Conservation (phyloP, 2,113 vertebrate species). For the Barnardius zonarius region DNA sequence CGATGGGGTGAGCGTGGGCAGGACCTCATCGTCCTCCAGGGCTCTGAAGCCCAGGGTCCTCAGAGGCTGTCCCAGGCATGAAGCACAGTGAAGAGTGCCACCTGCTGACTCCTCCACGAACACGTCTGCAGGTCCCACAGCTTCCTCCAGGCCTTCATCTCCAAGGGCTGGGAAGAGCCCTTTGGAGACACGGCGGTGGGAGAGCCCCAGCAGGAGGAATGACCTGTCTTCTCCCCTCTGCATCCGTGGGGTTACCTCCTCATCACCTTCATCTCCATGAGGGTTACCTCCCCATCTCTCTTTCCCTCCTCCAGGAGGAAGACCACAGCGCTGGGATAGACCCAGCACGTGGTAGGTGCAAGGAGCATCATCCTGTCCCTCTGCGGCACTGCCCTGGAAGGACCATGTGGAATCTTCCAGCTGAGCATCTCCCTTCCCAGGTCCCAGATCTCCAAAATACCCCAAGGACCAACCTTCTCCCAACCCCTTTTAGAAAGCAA, state of each 20-base stretch:
- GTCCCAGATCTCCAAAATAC: background rate
- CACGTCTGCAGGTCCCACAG: conserved; percentile 10
- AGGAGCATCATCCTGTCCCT: background rate
- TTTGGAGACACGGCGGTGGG: background rate
- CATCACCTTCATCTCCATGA: background rate
- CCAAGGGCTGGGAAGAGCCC: background rate
- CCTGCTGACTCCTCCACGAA: conserved; percentile 54
- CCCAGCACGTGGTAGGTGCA: rapidly evolving
- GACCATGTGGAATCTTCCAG: background rate
- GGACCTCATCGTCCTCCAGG: background rate
- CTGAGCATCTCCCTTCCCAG: background rate
- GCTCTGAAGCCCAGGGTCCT: background rate
- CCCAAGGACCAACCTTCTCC: background rate
- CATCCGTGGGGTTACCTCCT: background rate
- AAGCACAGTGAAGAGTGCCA: conserved; percentile 63
- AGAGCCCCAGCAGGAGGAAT: background rate
- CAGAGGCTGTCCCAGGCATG: background rate
- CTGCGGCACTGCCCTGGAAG: background rate
- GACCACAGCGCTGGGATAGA: background rate
- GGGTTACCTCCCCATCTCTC: background rate
- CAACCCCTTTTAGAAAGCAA: background rate
- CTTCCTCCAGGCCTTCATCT: background rate
- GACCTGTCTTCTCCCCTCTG: background rate
- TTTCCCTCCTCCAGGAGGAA: background rate
- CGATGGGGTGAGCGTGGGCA: background rate